These are phyloP conservation scores for Chelon auratus DNA, from an alignment of 2,797 vertebrate species.

Conservation along the genomic window DNA sequence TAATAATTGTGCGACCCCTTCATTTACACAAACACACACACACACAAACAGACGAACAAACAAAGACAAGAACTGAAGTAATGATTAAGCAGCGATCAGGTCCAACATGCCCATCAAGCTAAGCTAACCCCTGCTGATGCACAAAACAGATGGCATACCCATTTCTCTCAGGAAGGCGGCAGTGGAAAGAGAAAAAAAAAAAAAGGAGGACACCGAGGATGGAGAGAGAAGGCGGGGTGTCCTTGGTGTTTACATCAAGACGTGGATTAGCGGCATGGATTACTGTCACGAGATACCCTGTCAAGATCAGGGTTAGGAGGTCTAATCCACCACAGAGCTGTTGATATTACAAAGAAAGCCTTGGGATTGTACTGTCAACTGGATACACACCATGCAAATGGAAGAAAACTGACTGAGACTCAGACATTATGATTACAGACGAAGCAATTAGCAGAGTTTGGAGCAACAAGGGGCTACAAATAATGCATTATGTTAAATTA, in stretches of 20 bases:
- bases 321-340: slow-evolving; percentile 78
- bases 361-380: slow-evolving; percentile 61
- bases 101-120: slow-evolving; percentile 47
- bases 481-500: slow-evolving; percentile 33
- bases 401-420: slow-evolving; percentile 38
- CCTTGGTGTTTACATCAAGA: slow-evolving; percentile 80
- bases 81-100: slow-evolving; percentile 53
- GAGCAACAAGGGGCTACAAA: slow-evolving; percentile 15
- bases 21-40: neutral
- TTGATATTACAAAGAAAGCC: slow-evolving; percentile 74
- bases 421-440: slow-evolving; percentile 40
- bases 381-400: slow-evolving; percentile 43
- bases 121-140: slow-evolving; percentile 62
- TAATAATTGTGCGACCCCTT: neutral
- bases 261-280: slow-evolving; percentile 82
- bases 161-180: slow-evolving; percentile 59
- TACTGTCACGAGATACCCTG: slow-evolving; percentile 80
- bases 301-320: slow-evolving; percentile 76
- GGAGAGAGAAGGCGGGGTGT: slow-evolving; percentile 58
- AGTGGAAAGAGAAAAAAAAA: slow-evolving; percentile 24
- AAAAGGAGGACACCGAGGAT: slow-evolving; percentile 55
- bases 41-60: slow-evolving; percentile 1
- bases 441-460: slow-evolving; percentile 44
- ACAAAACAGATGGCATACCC: slow-evolving; percentile 68
- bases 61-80: slow-evolving; percentile 22